These are phyloP conservation scores for Nemotelus pantherinus DNA, from an alignment of 2,888 invertebrate species.

Conservation along the genomic window DNA sequence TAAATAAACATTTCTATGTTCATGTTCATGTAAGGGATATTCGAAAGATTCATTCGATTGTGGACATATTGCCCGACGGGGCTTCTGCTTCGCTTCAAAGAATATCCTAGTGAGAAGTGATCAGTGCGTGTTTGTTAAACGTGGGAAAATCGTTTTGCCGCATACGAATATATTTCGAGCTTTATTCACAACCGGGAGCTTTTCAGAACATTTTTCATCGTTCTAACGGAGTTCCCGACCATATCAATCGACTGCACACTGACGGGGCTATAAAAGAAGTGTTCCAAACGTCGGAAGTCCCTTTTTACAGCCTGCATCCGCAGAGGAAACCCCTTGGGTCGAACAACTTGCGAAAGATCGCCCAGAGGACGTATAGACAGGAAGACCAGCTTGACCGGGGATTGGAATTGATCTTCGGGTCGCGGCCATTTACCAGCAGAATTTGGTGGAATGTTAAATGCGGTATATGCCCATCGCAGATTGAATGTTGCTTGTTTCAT, in stretches of 20 bases:
- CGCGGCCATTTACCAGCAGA: conserved; percentile 12
- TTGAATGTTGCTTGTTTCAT: conserved; percentile 59
- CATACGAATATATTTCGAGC: too few relatives aligned
- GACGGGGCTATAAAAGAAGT: conserved; percentile 10
- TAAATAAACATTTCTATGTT: too few relatives aligned
- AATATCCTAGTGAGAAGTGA: too few relatives aligned
- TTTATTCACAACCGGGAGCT: not conserved
- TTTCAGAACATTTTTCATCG: not conserved
- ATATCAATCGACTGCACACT: not conserved
- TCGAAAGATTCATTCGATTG: too few relatives aligned
- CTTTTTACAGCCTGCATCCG: not conserved
- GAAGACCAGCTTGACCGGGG: conserved; percentile 5
- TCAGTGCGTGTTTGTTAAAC: too few relatives aligned
- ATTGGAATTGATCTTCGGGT: conserved; percentile 34
- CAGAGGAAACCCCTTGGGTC: too few relatives aligned
- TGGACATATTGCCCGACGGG: too few relatives aligned
- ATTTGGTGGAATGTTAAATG: conserved; percentile 63
- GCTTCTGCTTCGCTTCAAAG: too few relatives aligned
- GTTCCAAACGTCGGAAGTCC: not conserved
- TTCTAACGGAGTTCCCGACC: conserved; percentile 10
- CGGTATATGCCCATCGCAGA: conserved; percentile 62
- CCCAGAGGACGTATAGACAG: not conserved
- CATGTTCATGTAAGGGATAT: too few relatives aligned
- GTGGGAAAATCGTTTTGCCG: too few relatives aligned
- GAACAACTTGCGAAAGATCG: too few relatives aligned